Base-by-base conservation (phyloP, 1,140 invertebrate genomes). In the Polypedilum pembai region DNA sequence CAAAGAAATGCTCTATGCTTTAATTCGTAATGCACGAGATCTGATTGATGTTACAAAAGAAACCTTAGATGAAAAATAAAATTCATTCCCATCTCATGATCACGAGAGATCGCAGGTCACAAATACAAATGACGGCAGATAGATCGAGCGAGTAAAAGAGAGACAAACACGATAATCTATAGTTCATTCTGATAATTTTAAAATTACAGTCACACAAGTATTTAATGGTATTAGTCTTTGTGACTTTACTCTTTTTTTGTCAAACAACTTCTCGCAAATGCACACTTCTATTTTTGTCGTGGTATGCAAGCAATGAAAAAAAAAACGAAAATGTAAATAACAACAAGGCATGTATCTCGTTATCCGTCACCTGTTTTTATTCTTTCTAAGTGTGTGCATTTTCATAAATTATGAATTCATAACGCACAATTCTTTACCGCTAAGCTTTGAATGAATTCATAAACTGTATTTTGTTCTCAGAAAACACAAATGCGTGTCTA, bases 361-460 rank as follows among this genome's bases (percentile, higher is more conserved):
- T 69, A 18, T n/a, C 65, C 65, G 20, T 69, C 65, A 69, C 65
- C 65, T 69, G 65, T 69, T 69, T 56, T 56, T 15, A 15, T 56
- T n/a, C 12, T 56, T 56, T n/a, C 45, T 15, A 12, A 56, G 45
- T n/a, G 5, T 56, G n/a, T 56, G 45, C n/a, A 56, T n/a, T 56
- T 45, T 45, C 2, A 8, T 12, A 45, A 45, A 45, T 45, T 56
- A n/a, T n/a, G 12, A 56, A 56, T 56, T 56, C 45, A 56, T 56
- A 56, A 56, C 45, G 45, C 45, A 56, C n/a, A 15, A 56, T 15
- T 56, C 45, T n/a, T 33, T 33, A 33, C 24, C 24, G 24, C 24
- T 33, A 33, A 33, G 24, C 24, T 3, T 33, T 33, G 24, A 33
- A 33, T 33, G 5, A 33, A 33, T 33, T 1, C 24, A 33, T 33